phyloP scores from a whole-genome alignment of 2,888 invertebrate species.

The Panorpa germanica region DNA sequence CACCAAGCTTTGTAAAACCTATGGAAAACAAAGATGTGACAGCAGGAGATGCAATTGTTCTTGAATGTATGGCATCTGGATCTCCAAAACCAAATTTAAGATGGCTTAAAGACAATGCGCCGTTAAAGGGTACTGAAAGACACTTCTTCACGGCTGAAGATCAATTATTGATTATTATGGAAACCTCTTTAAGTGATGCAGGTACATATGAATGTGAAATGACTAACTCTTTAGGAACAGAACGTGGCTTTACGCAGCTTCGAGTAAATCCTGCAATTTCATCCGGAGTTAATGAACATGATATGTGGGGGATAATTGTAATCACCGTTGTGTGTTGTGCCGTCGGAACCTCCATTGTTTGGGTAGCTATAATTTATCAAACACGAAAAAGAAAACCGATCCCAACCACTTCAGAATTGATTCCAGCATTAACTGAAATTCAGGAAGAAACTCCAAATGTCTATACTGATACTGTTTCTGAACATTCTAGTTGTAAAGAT shows the following conservation, averaged over 20 bases:
- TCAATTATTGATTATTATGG: slow-evolving; percentile 73
- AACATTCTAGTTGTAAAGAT: slow-evolving; percentile 59
- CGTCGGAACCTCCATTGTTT: slow-evolving; percentile 75
- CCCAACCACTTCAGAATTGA: too few species aligned
- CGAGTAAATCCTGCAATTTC: slow-evolving; percentile 42
- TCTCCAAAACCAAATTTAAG: slow-evolving; percentile 62
- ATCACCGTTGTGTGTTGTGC: slow-evolving; percentile 82
- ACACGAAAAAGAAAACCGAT: slow-evolving; percentile 51
- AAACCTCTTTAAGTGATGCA: slow-evolving; percentile 56
- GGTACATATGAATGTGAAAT: slow-evolving; percentile 83
- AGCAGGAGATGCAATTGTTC: slow-evolving; percentile 65
- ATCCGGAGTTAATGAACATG: slow-evolving; percentile 41
- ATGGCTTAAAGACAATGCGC: slow-evolving; percentile 73
- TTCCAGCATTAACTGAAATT: too few species aligned
- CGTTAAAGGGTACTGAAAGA: slow-evolving; percentile 52
- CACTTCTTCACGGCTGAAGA: slow-evolving; percentile 77
- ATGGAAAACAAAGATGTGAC: slow-evolving; percentile 72
- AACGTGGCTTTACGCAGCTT: slow-evolving; percentile 50
- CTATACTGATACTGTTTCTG: slow-evolving; percentile 49
- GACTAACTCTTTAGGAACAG: slow-evolving; percentile 65
- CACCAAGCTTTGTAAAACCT: slow-evolving; percentile 68
- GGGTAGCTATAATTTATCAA: slow-evolving; percentile 82
- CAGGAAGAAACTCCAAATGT: slow-evolving; percentile 18
- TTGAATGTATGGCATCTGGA: slow-evolving; percentile 76
- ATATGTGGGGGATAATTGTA: slow-evolving; percentile 71